Evolutionary conservation across 2,113 vertebrate genomes (phyloP).

Genomic region (Gobio gobio): DNA sequence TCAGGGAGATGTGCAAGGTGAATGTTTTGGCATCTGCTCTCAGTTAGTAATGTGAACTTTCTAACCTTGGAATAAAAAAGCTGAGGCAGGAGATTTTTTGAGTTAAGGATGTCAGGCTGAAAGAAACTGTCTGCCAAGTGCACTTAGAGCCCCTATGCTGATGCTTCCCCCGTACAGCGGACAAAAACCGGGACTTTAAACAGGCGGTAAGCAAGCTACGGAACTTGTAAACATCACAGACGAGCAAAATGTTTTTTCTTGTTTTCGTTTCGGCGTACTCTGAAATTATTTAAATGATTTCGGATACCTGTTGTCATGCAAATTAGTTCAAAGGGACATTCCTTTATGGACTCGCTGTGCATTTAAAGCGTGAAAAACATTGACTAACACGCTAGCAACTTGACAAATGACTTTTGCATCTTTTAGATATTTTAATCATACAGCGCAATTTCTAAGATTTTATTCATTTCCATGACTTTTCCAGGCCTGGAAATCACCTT

Average conservation of each 20-base stretch:
- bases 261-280: conserved; percentile 67
- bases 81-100: conserved; percentile 70
- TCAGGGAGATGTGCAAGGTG: conserved; percentile 71
- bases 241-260: background rate
- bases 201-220: conserved; percentile 28
- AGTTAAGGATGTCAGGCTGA: conserved; percentile 73
- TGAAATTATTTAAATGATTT: conserved; percentile 73
- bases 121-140: conserved; percentile 72
- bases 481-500: background rate
- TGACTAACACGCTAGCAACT: background rate
- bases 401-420: background rate
- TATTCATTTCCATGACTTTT: background rate
- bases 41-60: conserved; percentile 73
- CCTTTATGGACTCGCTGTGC: conserved; percentile 74
- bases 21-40: conserved; percentile 73
- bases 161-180: conserved; percentile 67
- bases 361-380: conserved; percentile 58
- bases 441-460: background rate
- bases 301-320: conserved; percentile 75
- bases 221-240: background rate
- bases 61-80: conserved; percentile 72
- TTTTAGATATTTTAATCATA: background rate
- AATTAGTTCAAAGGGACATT: conserved; percentile 64
- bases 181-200: conserved; percentile 52
- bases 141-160: conserved; percentile 71